Evolutionary conservation across 2,113 vertebrate genomes (phyloP), one percentile per base, ranked within the genome.

Genomic region (Burhinus oedicnemus): DNA sequence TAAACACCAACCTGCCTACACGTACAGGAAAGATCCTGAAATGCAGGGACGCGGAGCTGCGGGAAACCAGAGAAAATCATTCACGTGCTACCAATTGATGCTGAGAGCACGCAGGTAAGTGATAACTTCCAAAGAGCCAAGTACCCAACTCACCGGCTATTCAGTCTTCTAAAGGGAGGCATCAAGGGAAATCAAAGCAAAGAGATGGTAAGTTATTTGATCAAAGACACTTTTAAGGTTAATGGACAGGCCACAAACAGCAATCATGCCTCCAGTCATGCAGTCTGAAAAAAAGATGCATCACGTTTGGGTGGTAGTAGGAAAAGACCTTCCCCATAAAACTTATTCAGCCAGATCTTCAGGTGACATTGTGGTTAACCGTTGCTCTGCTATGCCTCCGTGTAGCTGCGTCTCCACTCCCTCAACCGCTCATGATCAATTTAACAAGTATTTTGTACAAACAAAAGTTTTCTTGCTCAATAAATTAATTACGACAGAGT

Each of bases 401-500:
- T 20, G 70, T 30, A 2, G 2, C 74, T 26, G 78, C 25, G 13
- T 25, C 87, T 82, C 64, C 0, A 0, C 54, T 96, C 64, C 65
- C 36, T 68, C 83, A 61, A n/a, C 60, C 0, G 15, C 76, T 97
- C 93, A 95, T 42, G 58, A 95, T 54, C 93, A 95, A 95, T 96
- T 97, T 95, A 97, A 83, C 82, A 96, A 87, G 68, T 89, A 64
- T 93, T 95, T 96, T 97, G 95, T 94, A 96, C 92, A 86, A 96
- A 94, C 95, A 75, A 68, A 94, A 95, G 57, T 95, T 95, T 95
- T 65, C 76, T 90, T 93, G 88, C 76, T 61, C 96, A 95, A 94
- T 94, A 91, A 95, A 83, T 97, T 94, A 97, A 95, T 97, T 92
- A 98, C 5, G 84, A 94, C 81, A 96, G 87, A 79, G 92, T 96